Base-by-base conservation (phyloP, 2,888 invertebrate genomes). In the Agrochola litura region DNA sequence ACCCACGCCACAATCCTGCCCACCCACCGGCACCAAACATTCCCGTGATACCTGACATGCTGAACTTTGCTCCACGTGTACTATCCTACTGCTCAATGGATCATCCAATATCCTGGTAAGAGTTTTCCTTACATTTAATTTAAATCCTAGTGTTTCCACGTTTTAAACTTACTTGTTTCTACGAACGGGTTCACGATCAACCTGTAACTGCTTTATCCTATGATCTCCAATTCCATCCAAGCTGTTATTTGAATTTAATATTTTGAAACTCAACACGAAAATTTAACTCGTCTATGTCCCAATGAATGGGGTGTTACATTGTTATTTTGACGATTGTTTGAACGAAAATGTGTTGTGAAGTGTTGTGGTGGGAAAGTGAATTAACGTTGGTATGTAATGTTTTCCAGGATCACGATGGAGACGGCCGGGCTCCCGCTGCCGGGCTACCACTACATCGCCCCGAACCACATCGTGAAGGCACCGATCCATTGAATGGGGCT, bases 361-460 rank as follows among this genome's bases (percentile, higher is more conserved):
- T 63, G 14, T 43, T 56, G 63, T 43, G 9, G 30, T 54, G 30
- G 52, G 60, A n/a, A 14, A 37, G 16, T 64, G 37, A 41, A 65
- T 25, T 78, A 75, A 76, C 12, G 37, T 30, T 14, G 0, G 2
- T 9, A 6, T 79, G 49, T 70, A 79, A 86, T 89, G 95, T 76
- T 71, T 97, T 98, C 83, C 98, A 99, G 99, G 98, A 99, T 99
- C 98, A 98, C 99, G 82, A 98, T 99, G 98, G 99, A 99, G 97
- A 99, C 99, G 77, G 98, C 99, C 90, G 98, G 99, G 85, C 97
- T 99, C 97, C 98, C 98, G 92, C 98, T 99, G 97, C 98, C 98
- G 84, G 98, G 98, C 90, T 99, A 98, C 97, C 99, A 98, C 96
- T 99, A 98, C 97, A 98, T 99, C 96, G 98, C 98, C 90, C 99